These are phyloP conservation scores for Arge pagana DNA, from an alignment of 2,888 invertebrate genomes.

Conservation along the genomic window DNA sequence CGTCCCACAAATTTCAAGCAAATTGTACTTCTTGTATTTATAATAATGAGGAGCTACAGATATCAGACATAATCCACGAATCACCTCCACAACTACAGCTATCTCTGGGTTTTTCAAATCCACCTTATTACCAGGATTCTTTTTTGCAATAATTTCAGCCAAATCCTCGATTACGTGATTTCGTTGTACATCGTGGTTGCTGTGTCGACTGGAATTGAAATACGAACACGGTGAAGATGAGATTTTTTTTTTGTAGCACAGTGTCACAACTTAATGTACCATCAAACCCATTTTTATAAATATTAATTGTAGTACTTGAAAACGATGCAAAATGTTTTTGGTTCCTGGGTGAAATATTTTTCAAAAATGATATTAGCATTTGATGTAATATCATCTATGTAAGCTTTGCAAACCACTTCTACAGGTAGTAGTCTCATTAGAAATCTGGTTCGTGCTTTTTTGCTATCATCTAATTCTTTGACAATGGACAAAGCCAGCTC, in stretches of 20 bases:
- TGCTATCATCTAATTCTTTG: conserved; percentile 70
- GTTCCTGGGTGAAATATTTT: conserved; percentile 72
- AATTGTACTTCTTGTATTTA: conserved; percentile 82
- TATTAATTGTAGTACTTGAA: conserved; percentile 68
- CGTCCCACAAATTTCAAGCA: conserved; percentile 64
- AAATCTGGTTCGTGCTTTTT: conserved; percentile 74
- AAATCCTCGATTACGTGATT: conserved; percentile 75
- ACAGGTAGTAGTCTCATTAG: conserved; percentile 82
- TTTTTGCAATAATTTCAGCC: conserved; percentile 71
- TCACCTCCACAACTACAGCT: conserved; percentile 81
- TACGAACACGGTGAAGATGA: background rate
- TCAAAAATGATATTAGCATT: conserved; percentile 71
- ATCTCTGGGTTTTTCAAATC: conserved; percentile 78
- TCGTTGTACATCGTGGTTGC: conserved; percentile 73
- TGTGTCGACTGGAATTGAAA: conserved; percentile 63
- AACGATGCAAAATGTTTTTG: conserved; percentile 76
- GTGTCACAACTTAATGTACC: background rate
- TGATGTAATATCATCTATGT: conserved; percentile 73
- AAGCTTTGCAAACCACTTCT: conserved; percentile 76
- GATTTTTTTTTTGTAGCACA: conserved; percentile 7
- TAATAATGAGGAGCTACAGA: conserved; percentile 80
- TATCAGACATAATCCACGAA: conserved; percentile 79
- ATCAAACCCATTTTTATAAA: background rate
- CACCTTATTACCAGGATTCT: conserved; percentile 75
- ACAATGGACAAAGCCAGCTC: conserved; percentile 73